phyloP scores from a whole-genome alignment of 2,113 vertebrate genomes.

The Lamprologus ornatipinnis region DNA sequence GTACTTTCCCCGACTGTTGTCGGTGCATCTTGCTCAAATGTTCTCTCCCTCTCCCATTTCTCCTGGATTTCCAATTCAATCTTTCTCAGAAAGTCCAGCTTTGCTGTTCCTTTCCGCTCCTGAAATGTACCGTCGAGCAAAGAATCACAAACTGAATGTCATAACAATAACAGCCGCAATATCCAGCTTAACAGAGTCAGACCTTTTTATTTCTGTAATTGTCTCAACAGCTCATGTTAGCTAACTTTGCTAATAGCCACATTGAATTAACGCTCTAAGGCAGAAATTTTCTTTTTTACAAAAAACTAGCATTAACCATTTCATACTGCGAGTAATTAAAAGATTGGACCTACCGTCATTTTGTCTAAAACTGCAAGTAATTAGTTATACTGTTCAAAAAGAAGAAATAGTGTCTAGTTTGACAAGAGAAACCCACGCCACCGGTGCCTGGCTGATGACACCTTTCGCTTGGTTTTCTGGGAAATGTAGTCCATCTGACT shows the following conservation, averaged over 20 bases:
- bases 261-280: not conserved
- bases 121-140: conserved; percentile 28
- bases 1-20: conserved; percentile 45
- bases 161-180: not conserved
- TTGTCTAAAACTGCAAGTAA: not conserved
- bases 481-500: conserved; percentile 30
- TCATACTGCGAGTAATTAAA: fast-evolving
- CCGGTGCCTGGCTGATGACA: conserved; percentile 66
- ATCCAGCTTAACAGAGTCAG: not conserved
- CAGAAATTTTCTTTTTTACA: not conserved
- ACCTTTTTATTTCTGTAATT: not conserved
- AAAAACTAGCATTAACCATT: not conserved
- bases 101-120: conserved; percentile 94
- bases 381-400: not conserved
- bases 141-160: not conserved
- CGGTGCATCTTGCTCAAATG: conserved; percentile 79
- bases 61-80: conserved; percentile 88
- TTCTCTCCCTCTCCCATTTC: conserved; percentile 83
- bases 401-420: not conserved
- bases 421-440: conserved; percentile 56
- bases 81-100: conserved; percentile 91
- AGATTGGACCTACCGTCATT: conserved; percentile 61
- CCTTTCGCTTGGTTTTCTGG: conserved; percentile 21
- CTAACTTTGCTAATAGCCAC: conserved; percentile 20
- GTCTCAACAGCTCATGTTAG: conserved; percentile 14